Evolutionary conservation across 2,113 vertebrate genomes (phyloP), one percentile per base, ranked within the genome.

Genomic region (Dinomys branickii): DNA sequence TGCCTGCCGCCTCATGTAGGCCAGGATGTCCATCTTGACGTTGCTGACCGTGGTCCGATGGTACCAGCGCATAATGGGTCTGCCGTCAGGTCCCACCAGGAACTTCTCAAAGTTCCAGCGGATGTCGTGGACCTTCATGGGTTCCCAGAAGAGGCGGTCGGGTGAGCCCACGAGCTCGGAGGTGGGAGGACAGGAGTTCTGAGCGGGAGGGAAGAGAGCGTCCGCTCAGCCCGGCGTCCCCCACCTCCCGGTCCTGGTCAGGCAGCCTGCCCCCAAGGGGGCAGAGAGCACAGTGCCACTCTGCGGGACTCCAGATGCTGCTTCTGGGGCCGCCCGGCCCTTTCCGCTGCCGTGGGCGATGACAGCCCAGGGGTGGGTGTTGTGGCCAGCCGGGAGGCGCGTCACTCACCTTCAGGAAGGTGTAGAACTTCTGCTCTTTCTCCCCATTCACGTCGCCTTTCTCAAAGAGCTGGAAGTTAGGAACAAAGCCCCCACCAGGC

Each of bases 91-190:
- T 19, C 99, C 99, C 95, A 99, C 99, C 94, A 99, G 98, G 97
- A 99, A 99, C 98, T 99, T 99, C 98, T 99, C 99, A 0, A 99
- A 99, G 98, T 99, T 99, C 99, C 99, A 99, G 98, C 99, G 99
- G 98, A 99, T 98, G 98, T 99, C 99, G 0, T 97, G 99, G 97
- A 98, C 58, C 97, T 98, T 99, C 94, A 99, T 84, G 33, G 99
- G 99, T 12, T 99, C 98, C 99, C 99, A 99, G 98, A 99, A 99
- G 89, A 99, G 98, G 91, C 96, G 97, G 11, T n/a, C 61, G 16
- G 99, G 88, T 86, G 98, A 95, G 7, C 99, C 99, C 0, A 99
- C 99, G 92, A 96, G 98, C 50, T 99, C 99, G 0, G 99, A 98
- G 35, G 99, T 99, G 0, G 99, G 99, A 0, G 99, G 99, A 63